Evolutionary conservation across 2,888 invertebrate species (phyloP).

Genomic region (Diaprepes abbreviatus): DNA sequence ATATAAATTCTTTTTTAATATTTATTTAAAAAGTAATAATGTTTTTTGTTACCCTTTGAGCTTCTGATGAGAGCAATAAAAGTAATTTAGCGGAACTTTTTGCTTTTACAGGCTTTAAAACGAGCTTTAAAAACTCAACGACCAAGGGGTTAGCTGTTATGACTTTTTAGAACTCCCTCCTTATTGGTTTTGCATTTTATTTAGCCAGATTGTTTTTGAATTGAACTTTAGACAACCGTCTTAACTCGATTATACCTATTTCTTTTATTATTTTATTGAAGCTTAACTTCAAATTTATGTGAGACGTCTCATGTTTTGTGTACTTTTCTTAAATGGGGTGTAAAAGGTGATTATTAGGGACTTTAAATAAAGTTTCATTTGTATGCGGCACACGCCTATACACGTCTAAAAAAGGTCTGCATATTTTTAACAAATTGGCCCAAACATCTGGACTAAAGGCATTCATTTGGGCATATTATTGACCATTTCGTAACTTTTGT

Average conservation of each 20-base stretch:
- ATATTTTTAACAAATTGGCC: constrained; percentile 29
- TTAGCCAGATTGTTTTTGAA: constrained; percentile 53
- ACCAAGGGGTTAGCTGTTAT: constrained; percentile 41
- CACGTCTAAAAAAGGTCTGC: constrained; percentile 11
- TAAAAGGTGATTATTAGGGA: constrained; percentile 14
- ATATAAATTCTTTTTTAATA: constrained; percentile 3
- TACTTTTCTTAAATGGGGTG: constrained; percentile 35
- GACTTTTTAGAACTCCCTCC: constrained; percentile 28
- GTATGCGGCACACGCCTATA: constrained; percentile 33
- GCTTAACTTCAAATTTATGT: constrained; percentile 20
- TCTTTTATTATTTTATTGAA: constrained; percentile 18
- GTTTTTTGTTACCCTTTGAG: constrained; percentile 36
- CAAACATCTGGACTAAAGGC: constrained; percentile 42
- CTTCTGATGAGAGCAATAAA: constrained; percentile 36
- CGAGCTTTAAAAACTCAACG: constrained; percentile 34
- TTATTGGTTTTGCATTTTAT: constrained; percentile 45
- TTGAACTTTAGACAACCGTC: constrained; percentile 37
- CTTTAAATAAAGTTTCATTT: constrained; percentile 20
- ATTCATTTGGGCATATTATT: constrained; percentile 42
- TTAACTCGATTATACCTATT: constrained; percentile 13
- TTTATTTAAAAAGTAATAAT: constrained; percentile 20
- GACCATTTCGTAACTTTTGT: constrained; percentile 46
- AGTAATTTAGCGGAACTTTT: constrained; percentile 41
- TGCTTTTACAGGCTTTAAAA: constrained; percentile 39
- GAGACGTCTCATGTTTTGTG: constrained; percentile 19